Conservation (phyloP, 2,113 vertebrate genomes). For the Psophia crepitans region DNA sequence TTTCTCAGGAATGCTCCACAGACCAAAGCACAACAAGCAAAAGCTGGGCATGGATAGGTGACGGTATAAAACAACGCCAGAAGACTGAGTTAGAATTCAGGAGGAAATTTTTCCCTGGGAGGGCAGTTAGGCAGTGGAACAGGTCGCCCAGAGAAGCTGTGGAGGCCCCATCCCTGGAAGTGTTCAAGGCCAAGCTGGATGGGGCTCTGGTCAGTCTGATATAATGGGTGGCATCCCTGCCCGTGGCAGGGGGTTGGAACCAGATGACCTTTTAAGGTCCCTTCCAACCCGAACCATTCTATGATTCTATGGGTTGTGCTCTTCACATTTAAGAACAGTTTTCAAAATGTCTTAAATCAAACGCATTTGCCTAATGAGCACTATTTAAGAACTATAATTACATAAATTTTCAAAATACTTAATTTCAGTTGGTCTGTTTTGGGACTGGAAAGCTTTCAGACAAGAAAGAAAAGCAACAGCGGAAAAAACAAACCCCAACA, state of each 20-base stretch:
- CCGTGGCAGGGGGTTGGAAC: no score
- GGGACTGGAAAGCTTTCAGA: neutral
- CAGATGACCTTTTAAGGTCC: no score
- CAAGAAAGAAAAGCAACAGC: neutral
- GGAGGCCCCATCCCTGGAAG: no score
- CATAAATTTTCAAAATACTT: neutral
- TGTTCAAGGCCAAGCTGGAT: no score
- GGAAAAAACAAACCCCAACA: no score
- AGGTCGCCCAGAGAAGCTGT: no score
- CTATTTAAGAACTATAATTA: neutral
- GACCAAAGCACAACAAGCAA: neutral
- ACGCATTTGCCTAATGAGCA: neutral
- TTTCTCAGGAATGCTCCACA: neutral
- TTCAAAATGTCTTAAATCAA: neutral
- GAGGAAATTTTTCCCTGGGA: no score
- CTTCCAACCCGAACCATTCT: no score
- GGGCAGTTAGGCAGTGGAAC: no score
- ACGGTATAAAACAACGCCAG: neutral
- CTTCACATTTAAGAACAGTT: neutral
- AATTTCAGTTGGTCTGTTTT: neutral
- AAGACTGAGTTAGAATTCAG: neutral
- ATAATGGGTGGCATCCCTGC: no score
- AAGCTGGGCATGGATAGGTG: neutral
- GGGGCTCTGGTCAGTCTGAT: no score
- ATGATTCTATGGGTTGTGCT: no score